Evolutionary conservation across 2,888 invertebrate species (phyloP).

Genomic region (Agrenia bidenticulata): DNA sequence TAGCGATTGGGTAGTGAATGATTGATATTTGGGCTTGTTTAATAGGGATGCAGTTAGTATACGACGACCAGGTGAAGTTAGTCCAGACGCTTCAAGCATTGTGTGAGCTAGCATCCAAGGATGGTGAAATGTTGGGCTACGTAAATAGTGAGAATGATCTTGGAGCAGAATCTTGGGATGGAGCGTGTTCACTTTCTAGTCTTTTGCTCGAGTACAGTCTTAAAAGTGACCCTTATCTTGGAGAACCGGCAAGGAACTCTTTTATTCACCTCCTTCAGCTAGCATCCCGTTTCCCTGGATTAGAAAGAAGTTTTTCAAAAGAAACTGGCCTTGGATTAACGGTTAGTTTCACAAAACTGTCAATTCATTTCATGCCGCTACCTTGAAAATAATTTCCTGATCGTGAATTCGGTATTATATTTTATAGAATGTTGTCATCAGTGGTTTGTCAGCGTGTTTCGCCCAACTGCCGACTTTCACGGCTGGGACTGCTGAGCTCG

Average conservation of each 20-base stretch:
- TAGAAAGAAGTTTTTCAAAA: slow-evolving; percentile 47
- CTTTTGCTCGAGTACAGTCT: slow-evolving; percentile 50
- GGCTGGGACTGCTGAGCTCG: slow-evolving; percentile 37
- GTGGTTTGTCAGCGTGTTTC: slow-evolving; percentile 49
- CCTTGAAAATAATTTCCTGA: background rate
- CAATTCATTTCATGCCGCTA: no score
- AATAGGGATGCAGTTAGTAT: slow-evolving; percentile 44
- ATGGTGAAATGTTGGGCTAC: slow-evolving; percentile 49
- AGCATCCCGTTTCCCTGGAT: slow-evolving; percentile 40
- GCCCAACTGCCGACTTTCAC: slow-evolving; percentile 49
- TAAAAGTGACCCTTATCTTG: slow-evolving; percentile 39
- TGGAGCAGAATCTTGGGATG: slow-evolving; percentile 39
- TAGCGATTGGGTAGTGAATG: background rate
- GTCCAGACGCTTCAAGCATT: slow-evolving; percentile 47
- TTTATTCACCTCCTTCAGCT: slow-evolving; percentile 49
- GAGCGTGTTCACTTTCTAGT: slow-evolving; percentile 49
- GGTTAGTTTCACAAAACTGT: slow-evolving; percentile 30
- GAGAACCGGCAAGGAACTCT: slow-evolving; percentile 46
- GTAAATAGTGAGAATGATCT: slow-evolving; percentile 21
- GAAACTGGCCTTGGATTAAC: slow-evolving; percentile 47
- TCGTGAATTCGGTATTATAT: background rate
- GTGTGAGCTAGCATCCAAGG: slow-evolving; percentile 49
- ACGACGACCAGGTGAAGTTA: slow-evolving; percentile 46
- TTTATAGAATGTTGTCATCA: slow-evolving; percentile 49
- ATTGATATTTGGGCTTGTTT: no score